phyloP scores from a whole-genome alignment of 2,888 invertebrate species.

The Nemapogon koenigi region DNA sequence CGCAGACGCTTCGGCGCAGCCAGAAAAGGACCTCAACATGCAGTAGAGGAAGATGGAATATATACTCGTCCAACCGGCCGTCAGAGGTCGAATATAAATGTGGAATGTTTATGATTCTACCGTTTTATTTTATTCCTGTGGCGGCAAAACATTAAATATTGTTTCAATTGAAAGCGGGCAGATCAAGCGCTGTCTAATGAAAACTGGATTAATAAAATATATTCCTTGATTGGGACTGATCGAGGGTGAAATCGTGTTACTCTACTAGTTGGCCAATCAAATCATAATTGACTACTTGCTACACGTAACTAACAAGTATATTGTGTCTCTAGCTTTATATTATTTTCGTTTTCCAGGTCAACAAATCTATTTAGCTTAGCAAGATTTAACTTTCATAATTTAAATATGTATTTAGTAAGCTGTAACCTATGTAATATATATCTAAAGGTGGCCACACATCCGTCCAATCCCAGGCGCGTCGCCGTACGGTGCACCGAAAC shows the following conservation, averaged over 20 bases:
- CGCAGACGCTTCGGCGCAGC: slow-evolving; percentile 57
- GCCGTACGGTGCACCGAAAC: no score
- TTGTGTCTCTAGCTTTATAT: no score
- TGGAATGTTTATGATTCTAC: slow-evolving; percentile 66
- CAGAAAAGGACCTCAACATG: slow-evolving; percentile 29
- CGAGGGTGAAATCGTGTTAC: slow-evolving; percentile 28
- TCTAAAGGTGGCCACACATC: no score
- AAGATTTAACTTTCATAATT: no score
- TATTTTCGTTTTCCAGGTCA: no score
- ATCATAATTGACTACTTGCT: not conserved
- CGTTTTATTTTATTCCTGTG: slow-evolving; percentile 60
- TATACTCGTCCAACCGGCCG: slow-evolving; percentile 33
- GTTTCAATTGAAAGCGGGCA: slow-evolving; percentile 61
- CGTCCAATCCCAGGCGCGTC: no score
- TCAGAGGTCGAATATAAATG: slow-evolving; percentile 63
- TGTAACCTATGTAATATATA: no score
- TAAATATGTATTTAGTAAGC: no score
- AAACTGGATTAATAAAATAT: slow-evolving; percentile 46
- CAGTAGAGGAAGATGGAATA: no score
- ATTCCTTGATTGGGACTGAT: slow-evolving; percentile 48
- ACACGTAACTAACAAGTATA: no score
- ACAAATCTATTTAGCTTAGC: no score
- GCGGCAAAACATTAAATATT: slow-evolving; percentile 60
- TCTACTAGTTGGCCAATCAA: not conserved
- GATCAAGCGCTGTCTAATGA: slow-evolving; percentile 54